Conservation (phyloP, 2,797 vertebrate species). For the Pangasius sanitwongsei region DNA sequence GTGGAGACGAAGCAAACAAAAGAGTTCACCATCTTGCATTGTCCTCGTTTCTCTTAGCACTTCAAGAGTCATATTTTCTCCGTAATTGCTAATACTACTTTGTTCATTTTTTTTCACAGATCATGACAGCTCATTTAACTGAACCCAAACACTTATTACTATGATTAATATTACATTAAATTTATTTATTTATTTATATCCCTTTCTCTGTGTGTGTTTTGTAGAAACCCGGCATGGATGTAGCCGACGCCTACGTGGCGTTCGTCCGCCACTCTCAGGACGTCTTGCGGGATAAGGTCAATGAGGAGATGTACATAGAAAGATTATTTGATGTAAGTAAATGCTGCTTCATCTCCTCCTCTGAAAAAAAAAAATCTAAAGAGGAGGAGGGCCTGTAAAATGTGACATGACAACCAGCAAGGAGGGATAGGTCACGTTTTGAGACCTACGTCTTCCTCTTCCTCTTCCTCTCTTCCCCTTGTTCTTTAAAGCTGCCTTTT, state of each 20-base stretch:
- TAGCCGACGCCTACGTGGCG: slow-evolving; percentile 97
- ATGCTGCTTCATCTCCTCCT: slow-evolving; percentile 76
- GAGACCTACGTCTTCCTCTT: slow-evolving; percentile 67
- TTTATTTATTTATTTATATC: slow-evolving; percentile 7
- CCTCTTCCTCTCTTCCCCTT: slow-evolving; percentile 73
- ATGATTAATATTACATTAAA: neutral
- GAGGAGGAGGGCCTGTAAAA: slow-evolving; percentile 82
- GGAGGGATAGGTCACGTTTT: slow-evolving; percentile 89
- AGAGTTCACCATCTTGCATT: slow-evolving; percentile 74
- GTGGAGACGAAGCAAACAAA: slow-evolving; percentile 74
- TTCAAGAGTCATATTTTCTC: slow-evolving; percentile 66
- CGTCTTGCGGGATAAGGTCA: slow-evolving; percentile 98
- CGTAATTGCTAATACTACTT: slow-evolving; percentile 64
- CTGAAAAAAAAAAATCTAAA: slow-evolving; percentile 11
- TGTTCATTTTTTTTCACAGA: slow-evolving; percentile 52
- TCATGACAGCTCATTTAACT: slow-evolving; percentile 55
- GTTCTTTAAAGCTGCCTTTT: slow-evolving; percentile 56
- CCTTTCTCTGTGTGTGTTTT: slow-evolving; percentile 50
- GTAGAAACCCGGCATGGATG: slow-evolving; percentile 98
- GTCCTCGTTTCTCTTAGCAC: slow-evolving; percentile 72
- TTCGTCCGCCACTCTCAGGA: slow-evolving; percentile 99
- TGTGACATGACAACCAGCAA: slow-evolving; percentile 84
- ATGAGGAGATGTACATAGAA: slow-evolving; percentile 99
- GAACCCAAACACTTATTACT: slow-evolving; percentile 3
- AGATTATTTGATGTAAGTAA: slow-evolving; percentile 99